Conservation (phyloP, 2,797 vertebrate genomes). For the Coccyzus lansbergi region DNA sequence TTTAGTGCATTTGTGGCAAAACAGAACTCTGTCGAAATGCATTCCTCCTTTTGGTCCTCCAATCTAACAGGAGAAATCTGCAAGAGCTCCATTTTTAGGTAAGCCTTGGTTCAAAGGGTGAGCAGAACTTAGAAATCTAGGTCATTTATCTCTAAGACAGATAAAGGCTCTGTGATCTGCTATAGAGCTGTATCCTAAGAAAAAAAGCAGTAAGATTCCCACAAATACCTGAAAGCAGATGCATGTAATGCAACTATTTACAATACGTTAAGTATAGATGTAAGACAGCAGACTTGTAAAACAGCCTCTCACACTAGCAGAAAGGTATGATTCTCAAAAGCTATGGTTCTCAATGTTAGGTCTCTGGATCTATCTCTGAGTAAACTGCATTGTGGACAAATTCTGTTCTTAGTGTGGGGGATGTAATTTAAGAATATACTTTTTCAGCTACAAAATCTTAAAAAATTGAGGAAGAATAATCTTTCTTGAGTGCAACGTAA, state of each 20-base stretch:
- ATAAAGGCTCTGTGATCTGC: background rate
- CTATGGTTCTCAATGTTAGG: background rate
- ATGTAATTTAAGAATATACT: background rate
- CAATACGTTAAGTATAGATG: background rate
- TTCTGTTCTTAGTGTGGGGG: background rate
- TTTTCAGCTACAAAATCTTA: background rate
- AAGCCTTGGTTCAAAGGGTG: background rate
- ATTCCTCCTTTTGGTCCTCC: accelerated
- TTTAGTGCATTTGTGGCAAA: background rate
- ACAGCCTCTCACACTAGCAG: background rate
- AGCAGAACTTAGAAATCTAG: background rate
- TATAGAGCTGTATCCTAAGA: background rate
- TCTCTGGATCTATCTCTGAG: background rate
- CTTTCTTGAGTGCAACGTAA: background rate
- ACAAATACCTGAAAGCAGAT: background rate
- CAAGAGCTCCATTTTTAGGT: background rate
- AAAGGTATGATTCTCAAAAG: background rate
- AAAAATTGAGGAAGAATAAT: background rate
- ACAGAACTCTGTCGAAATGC: background rate
- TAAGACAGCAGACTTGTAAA: background rate
- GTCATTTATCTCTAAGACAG: background rate
- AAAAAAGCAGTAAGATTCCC: background rate
- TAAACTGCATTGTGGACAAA: background rate
- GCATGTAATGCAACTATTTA: background rate
- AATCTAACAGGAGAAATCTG: background rate